Conservation (phyloP, 2,888 invertebrate genomes). For the Tipula lateralis region DNA sequence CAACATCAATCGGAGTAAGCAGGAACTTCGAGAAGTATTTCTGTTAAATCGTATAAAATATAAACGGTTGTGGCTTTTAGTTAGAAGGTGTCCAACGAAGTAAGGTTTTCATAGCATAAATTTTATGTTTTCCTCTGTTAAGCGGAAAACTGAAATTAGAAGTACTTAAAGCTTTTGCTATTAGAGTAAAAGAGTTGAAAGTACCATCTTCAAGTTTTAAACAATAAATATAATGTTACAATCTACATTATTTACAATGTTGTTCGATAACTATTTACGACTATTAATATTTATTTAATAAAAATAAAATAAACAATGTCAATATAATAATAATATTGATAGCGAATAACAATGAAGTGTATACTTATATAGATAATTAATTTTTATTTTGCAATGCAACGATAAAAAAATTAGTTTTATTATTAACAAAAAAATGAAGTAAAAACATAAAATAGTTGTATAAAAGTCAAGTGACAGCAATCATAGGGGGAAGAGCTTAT, state of each 20-base stretch:
- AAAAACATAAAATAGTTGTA: background rate
- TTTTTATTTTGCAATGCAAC: background rate
- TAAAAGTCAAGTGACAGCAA: background rate
- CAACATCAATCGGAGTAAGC: too few relatives aligned
- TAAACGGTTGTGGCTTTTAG: too few relatives aligned
- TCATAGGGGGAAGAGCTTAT: background rate
- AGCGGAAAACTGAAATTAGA: too few relatives aligned
- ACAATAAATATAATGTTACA: too few relatives aligned
- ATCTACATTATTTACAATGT: background rate
- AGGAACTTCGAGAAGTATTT: too few relatives aligned
- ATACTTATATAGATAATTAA: background rate
- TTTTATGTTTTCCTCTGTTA: too few relatives aligned
- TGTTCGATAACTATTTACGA: background rate
- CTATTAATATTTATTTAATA: background rate
- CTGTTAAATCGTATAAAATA: too few relatives aligned
- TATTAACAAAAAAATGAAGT: background rate
- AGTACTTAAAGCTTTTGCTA: too few relatives aligned
- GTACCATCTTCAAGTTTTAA: too few relatives aligned
- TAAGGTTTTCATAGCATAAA: too few relatives aligned
- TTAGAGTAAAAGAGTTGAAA: too few relatives aligned
- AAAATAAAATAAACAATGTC: background rate
- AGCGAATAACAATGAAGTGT: background rate
- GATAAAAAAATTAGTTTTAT: background rate
- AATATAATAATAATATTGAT: background rate
- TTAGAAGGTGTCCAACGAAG: too few relatives aligned